Evolutionary conservation across 2,113 vertebrate genomes (phyloP).

Genomic region (Mobula hypostoma): DNA sequence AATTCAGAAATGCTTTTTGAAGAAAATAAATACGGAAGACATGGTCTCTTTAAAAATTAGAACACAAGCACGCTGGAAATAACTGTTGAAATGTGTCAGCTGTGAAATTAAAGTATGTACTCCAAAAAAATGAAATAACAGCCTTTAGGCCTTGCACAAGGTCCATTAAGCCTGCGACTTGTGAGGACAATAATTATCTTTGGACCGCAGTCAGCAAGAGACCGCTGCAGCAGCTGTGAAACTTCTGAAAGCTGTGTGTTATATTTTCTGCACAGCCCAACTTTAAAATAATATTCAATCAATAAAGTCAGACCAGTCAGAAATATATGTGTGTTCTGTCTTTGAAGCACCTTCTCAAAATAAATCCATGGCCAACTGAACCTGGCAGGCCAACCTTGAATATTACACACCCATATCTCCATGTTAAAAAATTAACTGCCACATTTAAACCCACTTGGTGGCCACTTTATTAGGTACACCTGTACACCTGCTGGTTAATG

Average conservation of each 20-base stretch:
- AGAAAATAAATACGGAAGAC: constrained; percentile 2
- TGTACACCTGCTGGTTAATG: no score
- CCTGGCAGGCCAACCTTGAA: constrained; percentile 66
- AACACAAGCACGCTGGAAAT: constrained; percentile 10
- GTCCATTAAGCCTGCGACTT: constrained; percentile 36
- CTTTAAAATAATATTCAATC: constrained; percentile 50
- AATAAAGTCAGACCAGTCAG: constrained; percentile 65
- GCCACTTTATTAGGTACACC: no score
- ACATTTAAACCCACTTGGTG: constrained; percentile 52
- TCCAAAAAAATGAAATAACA: constrained; percentile 32
- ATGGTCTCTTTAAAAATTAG: background rate
- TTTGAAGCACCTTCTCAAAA: constrained; percentile 63
- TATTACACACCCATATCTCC: constrained; percentile 74
- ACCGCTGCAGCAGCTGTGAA: constrained; percentile 21
- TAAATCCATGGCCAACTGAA: constrained; percentile 66
- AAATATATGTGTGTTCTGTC: constrained; percentile 63
- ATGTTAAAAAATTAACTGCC: constrained; percentile 72
- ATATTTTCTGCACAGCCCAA: constrained; percentile 12
- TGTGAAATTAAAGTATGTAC: constrained; percentile 34
- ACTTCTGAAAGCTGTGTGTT: background rate
- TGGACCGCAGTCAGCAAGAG: constrained; percentile 33
- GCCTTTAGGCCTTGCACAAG: constrained; percentile 36
- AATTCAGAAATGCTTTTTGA: background rate
- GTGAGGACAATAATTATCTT: constrained; percentile 38
- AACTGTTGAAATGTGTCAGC: constrained; percentile 34